Conservation (phyloP, 2,888 invertebrate species). For the Lepidocyrtoides sp. region DNA sequence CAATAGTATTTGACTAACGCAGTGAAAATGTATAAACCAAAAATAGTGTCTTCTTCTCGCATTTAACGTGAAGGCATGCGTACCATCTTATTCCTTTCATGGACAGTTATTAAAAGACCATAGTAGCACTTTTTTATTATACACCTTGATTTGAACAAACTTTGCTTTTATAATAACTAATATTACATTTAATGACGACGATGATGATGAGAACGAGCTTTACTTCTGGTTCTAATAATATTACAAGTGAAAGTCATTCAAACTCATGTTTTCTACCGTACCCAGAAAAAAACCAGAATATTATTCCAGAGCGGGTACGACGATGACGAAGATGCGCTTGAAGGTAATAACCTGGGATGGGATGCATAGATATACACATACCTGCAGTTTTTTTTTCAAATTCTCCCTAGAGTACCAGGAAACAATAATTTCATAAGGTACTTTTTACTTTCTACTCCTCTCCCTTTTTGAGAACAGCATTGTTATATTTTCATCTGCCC, state of each 20-base stretch:
- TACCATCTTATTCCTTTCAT: background rate
- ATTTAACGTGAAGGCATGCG: too few species aligned
- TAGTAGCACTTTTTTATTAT: background rate
- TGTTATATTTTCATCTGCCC: constrained; percentile 24
- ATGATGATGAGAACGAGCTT: constrained; percentile 24
- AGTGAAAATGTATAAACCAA: too few species aligned
- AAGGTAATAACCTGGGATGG: constrained; percentile 35
- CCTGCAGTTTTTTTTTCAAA: constrained; percentile 43
- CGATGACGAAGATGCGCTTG: background rate
- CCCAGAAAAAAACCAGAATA: background rate
- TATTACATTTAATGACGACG: constrained; percentile 18
- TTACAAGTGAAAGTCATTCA: constrained; percentile 27
- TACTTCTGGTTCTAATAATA: background rate
- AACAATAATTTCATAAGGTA: constrained; percentile 23
- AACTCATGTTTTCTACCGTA: background rate
- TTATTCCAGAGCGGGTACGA: background rate
- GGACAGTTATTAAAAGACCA: constrained; percentile 19
- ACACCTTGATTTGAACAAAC: constrained; percentile 17
- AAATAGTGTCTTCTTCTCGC: too few species aligned
- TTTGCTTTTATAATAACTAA: background rate
- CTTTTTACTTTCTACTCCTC: background rate
- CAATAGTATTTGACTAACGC: too few species aligned
- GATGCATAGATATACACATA: background rate
- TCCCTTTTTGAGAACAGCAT: background rate
- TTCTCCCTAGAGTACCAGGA: constrained; percentile 24